Conservation (phyloP, 1,140 invertebrate species). For the Danaus melanippus region DNA sequence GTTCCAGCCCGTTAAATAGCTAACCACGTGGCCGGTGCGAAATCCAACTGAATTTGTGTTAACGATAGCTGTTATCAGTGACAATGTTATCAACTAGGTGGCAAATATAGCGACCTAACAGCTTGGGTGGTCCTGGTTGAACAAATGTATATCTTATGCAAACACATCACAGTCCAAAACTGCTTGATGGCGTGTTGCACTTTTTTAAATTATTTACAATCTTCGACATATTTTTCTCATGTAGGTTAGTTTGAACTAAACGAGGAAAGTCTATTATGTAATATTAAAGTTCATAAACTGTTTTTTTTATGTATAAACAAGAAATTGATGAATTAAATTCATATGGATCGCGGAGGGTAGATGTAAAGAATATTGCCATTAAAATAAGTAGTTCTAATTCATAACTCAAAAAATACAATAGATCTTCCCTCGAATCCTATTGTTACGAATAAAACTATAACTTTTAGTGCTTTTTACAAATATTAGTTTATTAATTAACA, state of each 20-base stretch:
- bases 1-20: no score
- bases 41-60: slow-evolving; percentile 26
- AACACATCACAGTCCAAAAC: not conserved
- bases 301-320: no score
- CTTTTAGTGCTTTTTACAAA: no score
- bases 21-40: slow-evolving; percentile 19
- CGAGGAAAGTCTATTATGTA: slow-evolving; percentile 5
- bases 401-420: no score
- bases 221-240: not conserved
- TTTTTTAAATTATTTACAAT: not conserved
- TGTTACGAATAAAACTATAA: no score
- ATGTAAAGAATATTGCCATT: no score
- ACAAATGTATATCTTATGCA: slow-evolving; percentile 8
- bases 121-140: slow-evolving; percentile 23
- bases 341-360: no score
- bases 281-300: slow-evolving; percentile 9
- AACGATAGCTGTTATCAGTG: slow-evolving; percentile 30
- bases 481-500: no score
- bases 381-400: no score
- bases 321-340: no score
- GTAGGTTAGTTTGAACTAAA: not conserved
- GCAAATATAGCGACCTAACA: not conserved
- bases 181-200: no score
- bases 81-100: slow-evolving; percentile 23
- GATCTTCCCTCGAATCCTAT: no score